Conservation (phyloP, 1,140 invertebrate genomes). For the Drosophila mojavensis region DNA sequence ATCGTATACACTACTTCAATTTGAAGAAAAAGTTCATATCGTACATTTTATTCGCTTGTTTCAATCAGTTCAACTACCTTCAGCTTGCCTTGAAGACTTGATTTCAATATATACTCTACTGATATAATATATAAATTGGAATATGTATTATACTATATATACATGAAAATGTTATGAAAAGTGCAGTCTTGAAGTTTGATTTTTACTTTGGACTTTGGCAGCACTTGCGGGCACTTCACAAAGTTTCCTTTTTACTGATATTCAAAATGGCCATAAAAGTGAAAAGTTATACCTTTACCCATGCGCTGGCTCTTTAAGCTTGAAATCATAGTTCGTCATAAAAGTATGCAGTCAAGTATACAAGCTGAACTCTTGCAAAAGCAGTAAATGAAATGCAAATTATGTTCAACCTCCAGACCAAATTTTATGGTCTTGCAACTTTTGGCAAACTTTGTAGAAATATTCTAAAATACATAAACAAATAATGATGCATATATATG, state of each 20-base stretch:
- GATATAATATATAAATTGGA: background rate
- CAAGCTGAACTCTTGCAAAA: background rate
- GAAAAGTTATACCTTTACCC: background rate
- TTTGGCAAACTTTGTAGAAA: too few species aligned
- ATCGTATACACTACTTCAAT: too few species aligned
- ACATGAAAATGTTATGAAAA: background rate
- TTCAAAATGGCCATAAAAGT: background rate
- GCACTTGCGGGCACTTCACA: background rate
- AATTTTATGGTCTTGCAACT: too few species aligned
- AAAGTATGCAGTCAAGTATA: background rate
- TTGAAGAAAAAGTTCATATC: too few species aligned
- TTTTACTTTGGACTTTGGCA: background rate
- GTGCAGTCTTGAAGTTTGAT: constrained; percentile 1
- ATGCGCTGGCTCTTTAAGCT: background rate
- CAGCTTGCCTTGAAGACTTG: background rate
- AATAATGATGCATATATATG: too few species aligned
- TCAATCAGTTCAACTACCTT: too few species aligned
- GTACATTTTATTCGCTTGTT: too few species aligned
- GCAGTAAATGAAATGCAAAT: background rate
- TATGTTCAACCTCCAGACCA: background rate
- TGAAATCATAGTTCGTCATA: constrained; percentile 1
- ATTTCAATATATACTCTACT: background rate
- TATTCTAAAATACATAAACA: too few species aligned
- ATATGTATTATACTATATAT: background rate
- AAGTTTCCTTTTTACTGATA: background rate